Percentiles rank a stretch among this genome's conserved stretches.
Conservation (phyloP, 2,113 vertebrate genomes). For the Sinosuthora webbiana region DNA sequence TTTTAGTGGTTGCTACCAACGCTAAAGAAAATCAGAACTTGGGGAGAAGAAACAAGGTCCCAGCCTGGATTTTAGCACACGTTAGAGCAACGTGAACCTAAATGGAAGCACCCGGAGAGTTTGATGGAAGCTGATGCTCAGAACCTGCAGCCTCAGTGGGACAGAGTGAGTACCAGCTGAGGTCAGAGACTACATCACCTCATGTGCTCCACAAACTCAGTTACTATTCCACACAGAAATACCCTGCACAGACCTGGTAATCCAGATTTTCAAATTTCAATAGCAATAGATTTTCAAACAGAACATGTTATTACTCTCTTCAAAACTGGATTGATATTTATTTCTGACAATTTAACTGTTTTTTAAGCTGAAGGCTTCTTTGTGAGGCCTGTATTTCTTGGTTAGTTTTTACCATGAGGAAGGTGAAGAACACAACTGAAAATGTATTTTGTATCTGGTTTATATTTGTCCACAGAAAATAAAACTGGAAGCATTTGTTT, state of each 20-base stretch:
- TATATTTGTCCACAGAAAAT: not conserved
- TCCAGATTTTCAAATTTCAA: not conserved
- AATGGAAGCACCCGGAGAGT: not conserved
- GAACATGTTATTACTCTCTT: fast-evolving
- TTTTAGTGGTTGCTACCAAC: not conserved
- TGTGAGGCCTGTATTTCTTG: not conserved
- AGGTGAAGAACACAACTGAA: not conserved
- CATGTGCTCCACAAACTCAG: not conserved
- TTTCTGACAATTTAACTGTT: not conserved
- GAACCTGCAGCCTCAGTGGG: not conserved
- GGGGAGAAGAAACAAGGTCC: not conserved
- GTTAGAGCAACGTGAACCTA: too few species aligned
- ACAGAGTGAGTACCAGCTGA: not conserved
- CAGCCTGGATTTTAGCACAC: not conserved
- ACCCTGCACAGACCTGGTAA: not conserved
- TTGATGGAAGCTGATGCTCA: too few species aligned
- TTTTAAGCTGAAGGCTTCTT: not conserved
- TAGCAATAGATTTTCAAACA: not conserved
- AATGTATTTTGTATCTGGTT: fast-evolving
- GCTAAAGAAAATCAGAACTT: not conserved
- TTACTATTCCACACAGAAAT: not conserved
- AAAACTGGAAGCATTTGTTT: not conserved
- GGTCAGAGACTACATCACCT: fast-evolving
- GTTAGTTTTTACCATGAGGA: not conserved
- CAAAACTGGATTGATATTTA: not conserved